Base-by-base conservation (phyloP, 2,888 invertebrate genomes). In the Clivina fossor region DNA sequence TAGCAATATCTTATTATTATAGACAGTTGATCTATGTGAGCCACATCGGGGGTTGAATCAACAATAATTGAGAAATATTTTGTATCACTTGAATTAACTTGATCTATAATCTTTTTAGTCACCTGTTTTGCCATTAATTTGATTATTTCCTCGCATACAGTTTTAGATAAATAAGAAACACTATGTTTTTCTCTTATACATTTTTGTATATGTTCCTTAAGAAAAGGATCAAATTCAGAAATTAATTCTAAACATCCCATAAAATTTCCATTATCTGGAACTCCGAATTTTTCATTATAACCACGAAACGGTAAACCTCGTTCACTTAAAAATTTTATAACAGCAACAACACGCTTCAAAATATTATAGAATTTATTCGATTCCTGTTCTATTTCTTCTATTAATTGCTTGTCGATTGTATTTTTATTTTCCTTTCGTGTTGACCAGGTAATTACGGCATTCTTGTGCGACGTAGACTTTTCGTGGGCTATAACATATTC, bases 191-290 rank as follows among this genome's bases (percentile, higher is more conserved):
- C 66, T 33, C 57, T 67, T 18, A 64, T 67, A 58, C 63, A 61
- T 38, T 53, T 54, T n/a, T n/a, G n/a, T n/a, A 69, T 63, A 55
- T 67, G 66, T 35, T 57, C 43, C n/a, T 58, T 47, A 8, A 68
- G 48, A 56, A 69, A 67, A 15, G 65, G 61, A 59, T 67, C 66
- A 47, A 63, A 68, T 56, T 67, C 56, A 30, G 66, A 62, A 11
- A 69, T 50, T 13, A 67, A 32, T 60, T 69, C 67, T 13, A 69
- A 38, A 13, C 44, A 30, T 41, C 66, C 65, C 41, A 69, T 58
- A 57, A 61, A 68, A 58, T 69, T 70, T 9, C 66, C 67, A 62
- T 66, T 69, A 37, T 62, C 33, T 11, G 44, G 9, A 5, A 61
- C 61, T 11, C 64, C 62, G 57, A 68, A 61, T 44, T 41, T 58